Evolutionary conservation across 2,888 invertebrate genomes (phyloP).

Genomic region (Xanthorhoe spadicearia): DNA sequence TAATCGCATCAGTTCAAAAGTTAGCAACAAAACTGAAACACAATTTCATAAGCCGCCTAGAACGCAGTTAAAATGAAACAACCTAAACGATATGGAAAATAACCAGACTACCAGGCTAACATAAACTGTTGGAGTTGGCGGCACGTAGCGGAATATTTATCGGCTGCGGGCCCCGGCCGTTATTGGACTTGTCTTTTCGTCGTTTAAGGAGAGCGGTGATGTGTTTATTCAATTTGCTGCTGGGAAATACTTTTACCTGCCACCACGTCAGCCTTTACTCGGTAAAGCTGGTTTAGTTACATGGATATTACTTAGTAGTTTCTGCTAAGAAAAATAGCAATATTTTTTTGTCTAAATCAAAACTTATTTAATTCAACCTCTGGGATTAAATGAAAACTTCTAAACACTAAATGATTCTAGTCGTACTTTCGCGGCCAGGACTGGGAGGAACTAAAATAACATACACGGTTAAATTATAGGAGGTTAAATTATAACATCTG

Average conservation of each 20-base stretch:
- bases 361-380: too few relatives aligned
- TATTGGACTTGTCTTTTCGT: conserved; percentile 81
- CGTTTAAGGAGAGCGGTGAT: conserved; percentile 78
- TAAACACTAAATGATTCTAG: too few relatives aligned
- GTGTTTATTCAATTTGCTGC: conserved; percentile 82
- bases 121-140: conserved; percentile 64
- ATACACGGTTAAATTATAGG: too few relatives aligned
- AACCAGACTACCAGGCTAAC: conserved; percentile 58
- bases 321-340: neutral
- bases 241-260: conserved; percentile 77
- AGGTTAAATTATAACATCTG: too few relatives aligned
- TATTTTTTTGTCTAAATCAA: neutral
- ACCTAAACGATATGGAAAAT: conserved; percentile 58
- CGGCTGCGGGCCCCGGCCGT: conserved; percentile 63
- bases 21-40: conserved; percentile 22
- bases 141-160: conserved; percentile 75
- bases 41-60: conserved; percentile 36
- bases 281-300: conserved; percentile 27
- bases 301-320: conserved; percentile 17
- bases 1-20: conserved; percentile 21
- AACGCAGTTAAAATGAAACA: conserved; percentile 54
- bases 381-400: too few relatives aligned
- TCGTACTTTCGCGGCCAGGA: too few relatives aligned
- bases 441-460: too few relatives aligned
- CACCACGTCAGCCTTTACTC: conserved; percentile 60